Evolutionary conservation across 2,797 vertebrate species (phyloP).

Genomic region (Neopelma chrysocephalum): DNA sequence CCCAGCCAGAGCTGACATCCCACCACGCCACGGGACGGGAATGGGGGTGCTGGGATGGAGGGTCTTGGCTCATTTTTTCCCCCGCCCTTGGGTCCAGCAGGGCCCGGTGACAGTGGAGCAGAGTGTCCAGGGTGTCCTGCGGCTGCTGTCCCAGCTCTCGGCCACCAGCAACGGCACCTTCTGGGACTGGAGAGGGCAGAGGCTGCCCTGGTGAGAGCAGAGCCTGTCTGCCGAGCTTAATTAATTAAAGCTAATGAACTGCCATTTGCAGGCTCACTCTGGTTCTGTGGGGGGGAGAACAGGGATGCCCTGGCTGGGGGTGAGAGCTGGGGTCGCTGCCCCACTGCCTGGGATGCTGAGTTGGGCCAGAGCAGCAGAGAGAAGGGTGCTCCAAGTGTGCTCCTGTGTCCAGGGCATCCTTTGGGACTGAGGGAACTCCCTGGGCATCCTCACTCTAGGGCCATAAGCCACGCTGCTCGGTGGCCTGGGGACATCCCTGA

Average conservation of each 20-base stretch:
- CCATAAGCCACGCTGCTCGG: not conserved
- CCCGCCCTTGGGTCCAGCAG: not conserved
- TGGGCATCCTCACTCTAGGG: not conserved
- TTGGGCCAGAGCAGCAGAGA: not conserved
- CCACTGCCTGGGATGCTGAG: not conserved
- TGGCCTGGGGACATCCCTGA: not conserved
- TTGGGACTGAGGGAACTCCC: not conserved
- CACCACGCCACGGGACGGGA: rapidly evolving
- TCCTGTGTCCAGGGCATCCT: not conserved
- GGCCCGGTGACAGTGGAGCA: not conserved
- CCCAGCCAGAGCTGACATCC: rapidly evolving
- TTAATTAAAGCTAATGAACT: not conserved
- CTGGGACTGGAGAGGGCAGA: slow-evolving; percentile 53
- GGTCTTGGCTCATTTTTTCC: not conserved
- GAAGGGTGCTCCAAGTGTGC: not conserved
- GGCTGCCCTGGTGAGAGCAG: slow-evolving; percentile 40
- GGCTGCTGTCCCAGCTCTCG: not conserved
- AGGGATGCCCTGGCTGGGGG: rapidly evolving
- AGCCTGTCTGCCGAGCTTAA: rapidly evolving
- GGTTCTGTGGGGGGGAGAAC: rapidly evolving
- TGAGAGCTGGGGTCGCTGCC: rapidly evolving
- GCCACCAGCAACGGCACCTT: slow-evolving; percentile 33
- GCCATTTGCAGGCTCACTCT: not conserved
- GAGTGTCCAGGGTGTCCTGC: not conserved
- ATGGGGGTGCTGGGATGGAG: not conserved